These are phyloP conservation scores for Gymnoscelis rufifasciata DNA, from an alignment of 2,888 invertebrate species.

Conservation along the genomic window DNA sequence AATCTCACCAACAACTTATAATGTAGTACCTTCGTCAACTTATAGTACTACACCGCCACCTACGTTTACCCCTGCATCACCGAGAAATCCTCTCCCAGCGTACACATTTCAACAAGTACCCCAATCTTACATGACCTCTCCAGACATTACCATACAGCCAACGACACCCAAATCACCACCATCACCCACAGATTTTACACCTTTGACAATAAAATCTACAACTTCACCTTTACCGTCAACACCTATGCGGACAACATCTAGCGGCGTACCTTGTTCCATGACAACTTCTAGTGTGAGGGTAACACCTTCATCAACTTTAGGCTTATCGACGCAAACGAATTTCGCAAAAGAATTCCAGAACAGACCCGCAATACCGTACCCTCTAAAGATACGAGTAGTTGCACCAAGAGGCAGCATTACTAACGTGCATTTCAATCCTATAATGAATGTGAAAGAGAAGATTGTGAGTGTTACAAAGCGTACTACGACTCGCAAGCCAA, in stretches of 20 bases:
- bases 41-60: neutral
- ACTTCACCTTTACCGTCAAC: conserved; percentile 7
- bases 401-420: conserved; percentile 59
- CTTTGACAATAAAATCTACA: neutral
- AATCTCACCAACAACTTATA: neutral
- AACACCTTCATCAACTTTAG: conserved; percentile 26
- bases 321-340: conserved; percentile 10
- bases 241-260: conserved; percentile 14
- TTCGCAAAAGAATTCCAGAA: conserved; percentile 2
- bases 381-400: conserved; percentile 54
- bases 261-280: conserved; percentile 6
- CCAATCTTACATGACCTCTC: conserved; percentile 24
- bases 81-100: conserved; percentile 1
- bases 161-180: conserved; percentile 19
- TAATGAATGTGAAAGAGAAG: conserved; percentile 16
- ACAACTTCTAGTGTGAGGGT: conserved; percentile 23
- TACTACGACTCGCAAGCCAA: conserved; percentile 43
- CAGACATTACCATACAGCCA: conserved; percentile 16
- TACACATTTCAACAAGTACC: conserved; percentile 46
- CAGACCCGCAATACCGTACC: conserved; percentile 9
- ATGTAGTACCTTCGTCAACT: neutral
- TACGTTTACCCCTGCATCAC: neutral
- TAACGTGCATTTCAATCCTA: conserved; percentile 52
- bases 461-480: conserved; percentile 38
- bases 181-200: conserved; percentile 1